Conservation (phyloP, 2,888 invertebrate genomes). For the Parnassius glacialis region DNA sequence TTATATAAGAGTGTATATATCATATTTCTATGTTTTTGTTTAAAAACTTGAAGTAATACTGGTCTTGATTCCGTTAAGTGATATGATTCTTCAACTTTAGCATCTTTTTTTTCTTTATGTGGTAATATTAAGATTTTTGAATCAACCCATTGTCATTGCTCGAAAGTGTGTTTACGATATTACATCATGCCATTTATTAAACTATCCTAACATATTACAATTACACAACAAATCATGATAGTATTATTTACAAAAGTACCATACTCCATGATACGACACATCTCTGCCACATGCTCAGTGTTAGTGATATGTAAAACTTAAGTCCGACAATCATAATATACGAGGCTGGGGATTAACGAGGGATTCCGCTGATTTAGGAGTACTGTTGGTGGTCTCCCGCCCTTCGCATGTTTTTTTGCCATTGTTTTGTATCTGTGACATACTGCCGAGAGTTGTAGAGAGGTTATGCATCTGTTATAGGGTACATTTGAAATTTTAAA, state of each 20-base stretch:
- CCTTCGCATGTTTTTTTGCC: slow-evolving; percentile 57
- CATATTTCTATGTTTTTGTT: no score
- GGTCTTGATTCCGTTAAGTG: no score
- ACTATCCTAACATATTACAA: no score
- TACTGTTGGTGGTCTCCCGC: slow-evolving; percentile 69
- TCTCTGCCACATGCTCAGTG: slow-evolving; percentile 69
- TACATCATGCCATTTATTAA: no score
- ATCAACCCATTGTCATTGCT: no score
- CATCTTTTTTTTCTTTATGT: no score
- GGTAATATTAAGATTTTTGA: no score
- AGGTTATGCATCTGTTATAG: slow-evolving; percentile 54
- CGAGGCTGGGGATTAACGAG: slow-evolving; percentile 63
- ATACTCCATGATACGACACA: slow-evolving; percentile 33
- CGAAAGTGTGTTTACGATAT: no score
- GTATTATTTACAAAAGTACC: slow-evolving; percentile 1
- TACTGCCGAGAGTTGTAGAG: slow-evolving; percentile 52
- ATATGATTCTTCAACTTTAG: no score
- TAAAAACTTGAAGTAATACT: no score
- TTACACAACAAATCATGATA: slow-evolving; percentile 2
- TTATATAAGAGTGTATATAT: no score
- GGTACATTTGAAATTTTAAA: slow-evolving; percentile 34
- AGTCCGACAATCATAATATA: slow-evolving; percentile 76
- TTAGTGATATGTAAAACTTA: slow-evolving; percentile 63
- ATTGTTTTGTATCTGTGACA: slow-evolving; percentile 42
- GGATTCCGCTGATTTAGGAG: slow-evolving; percentile 62